Evolutionary conservation across 2,888 invertebrate species (phyloP), one percentile per base, ranked within the genome.

Genomic region (Gastrophysa polygoni): DNA sequence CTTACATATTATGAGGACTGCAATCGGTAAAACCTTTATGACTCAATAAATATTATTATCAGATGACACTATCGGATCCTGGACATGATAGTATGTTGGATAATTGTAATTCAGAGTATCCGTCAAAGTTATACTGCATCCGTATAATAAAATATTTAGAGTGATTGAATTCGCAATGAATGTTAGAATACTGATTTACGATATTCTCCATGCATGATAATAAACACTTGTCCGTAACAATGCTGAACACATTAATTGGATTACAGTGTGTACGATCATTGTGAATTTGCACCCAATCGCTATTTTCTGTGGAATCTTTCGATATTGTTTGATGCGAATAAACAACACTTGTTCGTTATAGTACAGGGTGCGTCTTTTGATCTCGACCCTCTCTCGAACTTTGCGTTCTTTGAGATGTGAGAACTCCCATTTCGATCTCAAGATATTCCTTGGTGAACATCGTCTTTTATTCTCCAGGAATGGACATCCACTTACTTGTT

Each of bases 111-210:
- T 43, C 54, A 43, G 21, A 54, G 24, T 54, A 57, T 57, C 18
- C 56, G 54, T 59, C 59, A 57, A 57, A 52, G 29, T 29, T 57
- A 57, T 44, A 54, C 63, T 63, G 63, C 52, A 63, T 63, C 63
- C 63, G 63, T 54, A 59, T 63, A 47, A 63, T 63, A 63, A 59
- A 59, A 63, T 63, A 63, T 57, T 63, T 57, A 52, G 59, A 44
- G 59, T 63, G 52, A 63, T 63, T 63, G 49, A 63, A 34, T 56
- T 44, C 54, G 56, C 57, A 56, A 59, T 46, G 48, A 55, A 57
- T 56, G 59, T 59, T 59, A 46, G 47, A 60, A 49, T 44, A 49
- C 52, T 63, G 59, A 63, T 63, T 59, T 51, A 63, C 54, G 56
- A 59, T 59, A 63, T 51, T 48, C 20, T 46, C 10, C 58, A 49